Base-by-base conservation (phyloP, 2,113 vertebrate genomes). In the Ovis canadensis region DNA sequence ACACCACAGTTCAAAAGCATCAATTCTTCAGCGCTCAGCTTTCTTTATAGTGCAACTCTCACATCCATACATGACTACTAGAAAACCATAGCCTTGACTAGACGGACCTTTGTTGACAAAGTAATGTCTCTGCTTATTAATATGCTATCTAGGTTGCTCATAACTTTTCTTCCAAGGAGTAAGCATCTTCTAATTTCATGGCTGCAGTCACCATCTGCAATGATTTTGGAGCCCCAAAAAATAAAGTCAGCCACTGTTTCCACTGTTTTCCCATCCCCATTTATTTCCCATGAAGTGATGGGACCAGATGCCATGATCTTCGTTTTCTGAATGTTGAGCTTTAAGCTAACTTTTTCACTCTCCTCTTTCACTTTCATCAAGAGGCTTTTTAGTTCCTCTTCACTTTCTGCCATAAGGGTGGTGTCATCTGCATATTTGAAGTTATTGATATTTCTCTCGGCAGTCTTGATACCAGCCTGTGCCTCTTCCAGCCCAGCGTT, bases 11-110 rank as follows among this genome's bases (percentile, higher is more conserved):
- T 67, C 33, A n/a, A 67, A n/a, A 67, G 64, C 7, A n/a, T 67
- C 4, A 10, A n/a, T 67, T 67, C 64, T n/a, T 67, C 0, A 0
- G 33, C 0, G 4, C 64, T 67, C 33, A 67, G 16, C 33, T 67
- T 67, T 67, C 33, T 67, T n/a, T 67, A 67, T 67, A 67, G 33
- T 36, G 3, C 64, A n/a, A 10, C 17, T 67, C 64, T 67, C 64
- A 67, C 64, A 67, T 36, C 33, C 64, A 67, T 67, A n/a, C 33
- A 67, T 67, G 64, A 67, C 64, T 5, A 67, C 33, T n/a, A 33
- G 64, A 67, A 67, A 67, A 19, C 33, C 33, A 36, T 67, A 67
- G 33, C 64, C 17, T 67, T 36, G 64, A 67, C 64, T 67, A 67
- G 64, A 36, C 0, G 0, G 17, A 67, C 33, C 33, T 36, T 67